A percentile compares a stretch with the other conserved stretches of the same genome.
phyloP scores from a whole-genome alignment of 2,888 invertebrate species.

The Caenorhabditis panamensis region DNA sequence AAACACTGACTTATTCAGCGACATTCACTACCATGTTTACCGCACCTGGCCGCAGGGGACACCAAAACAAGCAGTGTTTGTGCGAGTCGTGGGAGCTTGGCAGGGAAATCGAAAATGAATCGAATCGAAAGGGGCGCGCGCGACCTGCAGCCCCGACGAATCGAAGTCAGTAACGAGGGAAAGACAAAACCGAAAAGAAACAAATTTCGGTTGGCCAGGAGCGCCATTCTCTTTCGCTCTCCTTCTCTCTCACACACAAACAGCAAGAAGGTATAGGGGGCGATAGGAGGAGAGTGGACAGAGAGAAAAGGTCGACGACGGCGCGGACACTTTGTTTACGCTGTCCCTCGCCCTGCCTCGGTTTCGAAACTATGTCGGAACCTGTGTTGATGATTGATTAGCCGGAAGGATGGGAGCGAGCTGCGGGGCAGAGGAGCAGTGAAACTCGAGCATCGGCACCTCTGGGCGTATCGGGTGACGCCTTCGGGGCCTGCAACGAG shows the following conservation, averaged over 20 bases:
- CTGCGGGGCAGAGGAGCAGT: background rate
- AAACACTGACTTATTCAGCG: background rate
- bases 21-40: conserved; percentile 9
- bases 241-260: conserved; percentile 26
- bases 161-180: background rate
- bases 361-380: conserved; percentile 47
- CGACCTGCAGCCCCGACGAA: background rate
- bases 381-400: conserved; percentile 54
- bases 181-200: conserved; percentile 22
- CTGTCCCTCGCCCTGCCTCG: conserved; percentile 30
- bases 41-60: background rate
- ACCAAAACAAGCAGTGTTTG: conserved; percentile 5
- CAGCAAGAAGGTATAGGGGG: conserved; percentile 35
- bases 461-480: conserved; percentile 33
- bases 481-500: conserved; percentile 17
- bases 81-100: conserved; percentile 18
- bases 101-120: background rate
- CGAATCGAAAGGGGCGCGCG: background rate
- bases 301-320: conserved; percentile 41
- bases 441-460: conserved; percentile 19
- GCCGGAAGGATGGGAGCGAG: conserved; percentile 29
- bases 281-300: conserved; percentile 47
- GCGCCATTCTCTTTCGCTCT: conserved; percentile 27
- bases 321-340: conserved; percentile 40
- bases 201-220: conserved; percentile 22